A percentile compares a stretch with the other conserved stretches of the same genome.
Evolutionary conservation across 1,140 invertebrate genomes (phyloP).

Genomic region (Temnothorax curvispinosus): DNA sequence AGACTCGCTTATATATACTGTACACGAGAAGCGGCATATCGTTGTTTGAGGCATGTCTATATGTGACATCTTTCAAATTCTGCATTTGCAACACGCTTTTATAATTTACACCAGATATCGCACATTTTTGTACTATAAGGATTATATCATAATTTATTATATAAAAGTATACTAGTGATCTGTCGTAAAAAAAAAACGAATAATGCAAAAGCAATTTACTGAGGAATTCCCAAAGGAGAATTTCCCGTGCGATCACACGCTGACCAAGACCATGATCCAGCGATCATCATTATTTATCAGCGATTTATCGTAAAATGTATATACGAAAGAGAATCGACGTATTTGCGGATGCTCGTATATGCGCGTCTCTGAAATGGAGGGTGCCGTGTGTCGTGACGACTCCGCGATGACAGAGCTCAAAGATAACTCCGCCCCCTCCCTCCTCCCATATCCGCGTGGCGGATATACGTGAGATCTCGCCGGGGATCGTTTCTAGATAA

Average conservation of each 20-base stretch:
- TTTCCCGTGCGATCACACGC: background rate
- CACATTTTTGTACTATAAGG: background rate
- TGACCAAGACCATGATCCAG: background rate
- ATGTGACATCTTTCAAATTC: background rate
- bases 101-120: no score
- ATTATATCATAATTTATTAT: background rate
- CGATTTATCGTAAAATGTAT: background rate
- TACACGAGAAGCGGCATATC: background rate
- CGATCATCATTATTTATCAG: background rate
- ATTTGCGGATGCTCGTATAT: background rate
- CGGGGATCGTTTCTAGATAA: constrained; percentile 38
- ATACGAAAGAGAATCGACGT: background rate
- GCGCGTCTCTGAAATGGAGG: background rate
- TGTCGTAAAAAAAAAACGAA: background rate
- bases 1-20: no score
- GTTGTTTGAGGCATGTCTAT: background rate
- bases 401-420: background rate
- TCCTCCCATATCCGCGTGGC: background rate
- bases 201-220: background rate
- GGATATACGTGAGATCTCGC: background rate
- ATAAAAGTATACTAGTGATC: background rate
- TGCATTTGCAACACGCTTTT: background rate
- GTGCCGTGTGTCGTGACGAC: background rate
- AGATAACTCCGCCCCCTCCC: background rate
- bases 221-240: background rate